A percentile compares a stretch with the other conserved stretches of the same genome.
Evolutionary conservation across 2,797 vertebrate genomes (phyloP).

Genomic region (Semaprochilodus insignis): DNA sequence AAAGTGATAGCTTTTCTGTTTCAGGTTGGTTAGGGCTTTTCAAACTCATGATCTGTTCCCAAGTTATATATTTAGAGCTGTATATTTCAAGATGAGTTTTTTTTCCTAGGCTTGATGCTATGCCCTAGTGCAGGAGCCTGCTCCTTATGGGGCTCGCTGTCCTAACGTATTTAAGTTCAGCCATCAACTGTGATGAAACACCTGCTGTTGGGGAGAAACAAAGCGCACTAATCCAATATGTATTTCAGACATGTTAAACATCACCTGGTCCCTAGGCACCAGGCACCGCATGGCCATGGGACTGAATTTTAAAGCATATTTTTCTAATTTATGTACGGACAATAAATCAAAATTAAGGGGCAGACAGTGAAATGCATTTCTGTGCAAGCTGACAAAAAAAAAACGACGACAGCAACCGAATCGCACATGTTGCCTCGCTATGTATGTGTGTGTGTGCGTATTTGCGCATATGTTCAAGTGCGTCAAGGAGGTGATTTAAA

Average conservation of each 20-base stretch:
- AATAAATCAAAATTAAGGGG: constrained; percentile 99
- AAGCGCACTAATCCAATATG: constrained; percentile 99
- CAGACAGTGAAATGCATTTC: constrained; percentile 99
- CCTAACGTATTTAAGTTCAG: constrained; percentile 99
- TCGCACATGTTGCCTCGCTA: constrained; percentile 76
- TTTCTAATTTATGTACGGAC: constrained; percentile 99
- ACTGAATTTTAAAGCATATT: constrained; percentile 99
- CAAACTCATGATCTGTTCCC: constrained; percentile 51
- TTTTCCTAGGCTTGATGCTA: constrained; percentile 23
- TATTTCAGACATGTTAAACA: constrained; percentile 99
- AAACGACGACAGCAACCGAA: constrained; percentile 84
- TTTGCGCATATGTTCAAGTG: constrained; percentile 32
- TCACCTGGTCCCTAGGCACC: constrained; percentile 98
- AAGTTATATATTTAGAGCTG: constrained; percentile 42
- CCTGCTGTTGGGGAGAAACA: constrained; percentile 99
- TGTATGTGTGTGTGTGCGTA: constrained; percentile 24
- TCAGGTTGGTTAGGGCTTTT: constrained; percentile 44
- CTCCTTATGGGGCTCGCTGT: constrained; percentile 88
- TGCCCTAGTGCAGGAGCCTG: constrained; percentile 45
- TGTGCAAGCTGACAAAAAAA: constrained; percentile 93
- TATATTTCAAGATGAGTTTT: constrained; percentile 6
- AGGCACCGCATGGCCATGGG: constrained; percentile 92
- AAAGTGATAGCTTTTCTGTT: constrained; percentile 33
- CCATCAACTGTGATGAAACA: constrained; percentile 99
- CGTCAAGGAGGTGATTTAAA: constrained; percentile 36